Percentiles rank a stretch among this genome's conserved stretches.
Conservation (phyloP, 2,113 vertebrate genomes). For the Galeopterus variegatus region DNA sequence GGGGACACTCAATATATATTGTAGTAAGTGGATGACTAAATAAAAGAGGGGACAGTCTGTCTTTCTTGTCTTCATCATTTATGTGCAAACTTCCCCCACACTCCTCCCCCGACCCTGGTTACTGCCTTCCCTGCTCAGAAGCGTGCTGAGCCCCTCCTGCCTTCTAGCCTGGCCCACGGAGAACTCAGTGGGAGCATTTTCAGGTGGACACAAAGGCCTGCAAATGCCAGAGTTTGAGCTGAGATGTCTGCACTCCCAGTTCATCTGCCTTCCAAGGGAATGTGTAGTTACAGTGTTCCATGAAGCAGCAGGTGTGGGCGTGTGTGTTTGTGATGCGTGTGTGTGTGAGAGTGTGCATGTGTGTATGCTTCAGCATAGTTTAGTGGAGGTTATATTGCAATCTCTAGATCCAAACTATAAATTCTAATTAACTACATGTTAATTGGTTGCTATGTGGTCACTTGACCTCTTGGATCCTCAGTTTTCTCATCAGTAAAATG, state of each 20-base stretch:
- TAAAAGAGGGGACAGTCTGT: no score
- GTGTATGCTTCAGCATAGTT: background rate
- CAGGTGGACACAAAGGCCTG: background rate
- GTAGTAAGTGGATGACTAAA: background rate
- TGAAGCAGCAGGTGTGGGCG: background rate
- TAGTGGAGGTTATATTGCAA: no score
- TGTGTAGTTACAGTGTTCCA: background rate
- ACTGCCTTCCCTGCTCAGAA: background rate
- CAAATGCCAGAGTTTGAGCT: background rate
- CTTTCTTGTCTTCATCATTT: no score
- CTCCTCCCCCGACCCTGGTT: no score
- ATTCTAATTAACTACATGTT: background rate
- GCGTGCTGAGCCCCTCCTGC: no score
- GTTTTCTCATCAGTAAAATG: background rate
- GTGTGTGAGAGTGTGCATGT: background rate
- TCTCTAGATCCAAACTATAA: background rate
- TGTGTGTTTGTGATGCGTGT: background rate
- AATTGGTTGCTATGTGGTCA: background rate
- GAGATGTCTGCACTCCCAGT: no score
- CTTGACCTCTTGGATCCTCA: background rate
- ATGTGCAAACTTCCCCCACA: fast-evolving
- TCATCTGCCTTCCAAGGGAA: background rate
- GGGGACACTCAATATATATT: background rate
- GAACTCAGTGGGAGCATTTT: background rate
- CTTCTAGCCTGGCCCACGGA: background rate